phyloP scores from a whole-genome alignment of 2,113 vertebrate species.

The Indicator maculatus region DNA sequence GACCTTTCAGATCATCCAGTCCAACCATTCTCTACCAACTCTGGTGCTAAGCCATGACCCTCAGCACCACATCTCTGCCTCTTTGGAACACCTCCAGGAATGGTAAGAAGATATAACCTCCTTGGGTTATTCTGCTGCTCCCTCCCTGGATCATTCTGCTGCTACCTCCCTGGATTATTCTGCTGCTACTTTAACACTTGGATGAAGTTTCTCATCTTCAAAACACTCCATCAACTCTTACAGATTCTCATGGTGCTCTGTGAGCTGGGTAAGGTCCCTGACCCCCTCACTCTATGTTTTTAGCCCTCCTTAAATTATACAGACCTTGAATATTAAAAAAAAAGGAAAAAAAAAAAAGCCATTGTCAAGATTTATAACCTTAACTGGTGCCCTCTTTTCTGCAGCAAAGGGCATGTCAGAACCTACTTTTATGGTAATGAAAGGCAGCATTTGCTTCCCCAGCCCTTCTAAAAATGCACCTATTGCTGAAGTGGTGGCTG shows the following conservation, averaged over 20 bases:
- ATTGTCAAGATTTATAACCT: background rate
- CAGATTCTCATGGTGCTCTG: background rate
- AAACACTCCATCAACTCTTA: background rate
- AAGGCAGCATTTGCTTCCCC: background rate
- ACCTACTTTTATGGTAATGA: background rate
- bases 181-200: background rate
- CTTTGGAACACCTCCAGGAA: no score
- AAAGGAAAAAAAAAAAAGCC: background rate
- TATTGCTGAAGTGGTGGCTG: background rate
- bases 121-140: background rate
- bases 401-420: background rate
- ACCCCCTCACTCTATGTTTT: background rate
- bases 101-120: background rate
- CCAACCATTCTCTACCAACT: no score
- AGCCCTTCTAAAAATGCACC: background rate
- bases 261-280: background rate
- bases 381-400: background rate
- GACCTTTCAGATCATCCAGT: no score
- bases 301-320: background rate
- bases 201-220: background rate
- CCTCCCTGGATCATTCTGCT: background rate
- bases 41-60: no score
- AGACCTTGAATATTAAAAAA: background rate
- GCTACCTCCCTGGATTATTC: background rate
- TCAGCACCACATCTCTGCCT: no score